Percentiles rank a stretch among this genome's conserved stretches.
These are phyloP conservation scores for Heterochromis multidens DNA, from an alignment of 2,113 vertebrate genomes.

Conservation along the genomic window DNA sequence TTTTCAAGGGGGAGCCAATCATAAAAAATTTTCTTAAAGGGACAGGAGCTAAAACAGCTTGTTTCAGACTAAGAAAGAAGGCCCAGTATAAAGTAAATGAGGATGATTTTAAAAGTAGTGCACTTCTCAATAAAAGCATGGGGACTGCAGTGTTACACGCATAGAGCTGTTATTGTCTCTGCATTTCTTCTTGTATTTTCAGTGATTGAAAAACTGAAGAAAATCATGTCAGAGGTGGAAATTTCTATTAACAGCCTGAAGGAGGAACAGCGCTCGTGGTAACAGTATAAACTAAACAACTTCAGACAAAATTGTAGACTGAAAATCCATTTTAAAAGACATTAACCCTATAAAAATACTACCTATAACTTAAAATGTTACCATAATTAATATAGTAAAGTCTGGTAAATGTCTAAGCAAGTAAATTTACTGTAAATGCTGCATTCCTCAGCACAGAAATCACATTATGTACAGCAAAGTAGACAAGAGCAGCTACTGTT, in stretches of 20 bases:
- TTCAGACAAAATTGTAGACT: neutral
- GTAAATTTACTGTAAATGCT: neutral
- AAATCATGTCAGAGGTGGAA: constrained; percentile 90
- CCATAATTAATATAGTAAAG: neutral
- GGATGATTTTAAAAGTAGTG: neutral
- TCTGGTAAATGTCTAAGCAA: neutral
- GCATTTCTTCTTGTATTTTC: constrained; percentile 27
- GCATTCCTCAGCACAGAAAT: neutral
- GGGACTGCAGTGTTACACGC: neutral
- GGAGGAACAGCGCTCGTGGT: constrained; percentile 84
- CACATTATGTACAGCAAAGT: neutral
- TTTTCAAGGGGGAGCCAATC: neutral
- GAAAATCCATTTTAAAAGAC: neutral
- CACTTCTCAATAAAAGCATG: neutral
- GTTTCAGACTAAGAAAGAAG: neutral
- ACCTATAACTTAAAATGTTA: neutral
- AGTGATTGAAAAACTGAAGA: constrained; percentile 88
- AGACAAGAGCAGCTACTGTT: rapidly evolving
- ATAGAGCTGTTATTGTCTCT: neutral
- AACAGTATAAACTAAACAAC: constrained; percentile 26
- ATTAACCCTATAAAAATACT: neutral
- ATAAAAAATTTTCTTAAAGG: neutral
- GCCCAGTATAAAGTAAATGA: neutral
- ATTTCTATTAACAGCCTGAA: constrained; percentile 83
- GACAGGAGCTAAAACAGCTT: neutral